Percentiles rank a stretch among this genome's conserved stretches.
phyloP scores from a whole-genome alignment of 2,888 invertebrate species.

The Strigamia crassipes region DNA sequence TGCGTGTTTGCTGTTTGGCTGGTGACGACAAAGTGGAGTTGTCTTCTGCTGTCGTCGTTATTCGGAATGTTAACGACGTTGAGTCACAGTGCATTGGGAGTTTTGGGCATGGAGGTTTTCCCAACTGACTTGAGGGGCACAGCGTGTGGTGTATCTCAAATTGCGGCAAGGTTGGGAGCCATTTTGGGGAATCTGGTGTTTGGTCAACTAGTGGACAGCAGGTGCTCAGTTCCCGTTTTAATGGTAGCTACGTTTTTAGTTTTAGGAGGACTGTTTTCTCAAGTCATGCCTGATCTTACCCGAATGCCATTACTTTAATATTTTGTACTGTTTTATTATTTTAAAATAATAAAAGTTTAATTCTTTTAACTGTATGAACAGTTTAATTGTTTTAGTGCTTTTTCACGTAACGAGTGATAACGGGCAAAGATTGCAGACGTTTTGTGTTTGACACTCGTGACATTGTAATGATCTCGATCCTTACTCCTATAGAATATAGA shows the following conservation, averaged over 20 bases:
- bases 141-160: constrained; percentile 88
- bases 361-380: no score
- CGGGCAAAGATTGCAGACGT: no score
- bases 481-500: no score
- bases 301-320: constrained; percentile 72
- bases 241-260: constrained; percentile 83
- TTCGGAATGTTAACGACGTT: constrained; percentile 60
- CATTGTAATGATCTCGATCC: no score
- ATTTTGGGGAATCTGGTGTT: constrained; percentile 87
- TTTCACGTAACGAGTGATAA: no score
- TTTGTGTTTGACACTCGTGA: no score
- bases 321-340: no score
- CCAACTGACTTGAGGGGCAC: constrained; percentile 89
- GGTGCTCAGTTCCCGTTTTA: constrained; percentile 90
- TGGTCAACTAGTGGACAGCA: constrained; percentile 80
- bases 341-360: no score
- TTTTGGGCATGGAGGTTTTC: constrained; percentile 89
- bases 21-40: constrained; percentile 19
- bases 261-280: constrained; percentile 83
- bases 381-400: no score
- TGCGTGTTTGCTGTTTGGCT: constrained; percentile 1
- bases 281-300: constrained; percentile 87
- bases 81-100: constrained; percentile 75
- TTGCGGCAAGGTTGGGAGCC: constrained; percentile 85
- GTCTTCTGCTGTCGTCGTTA: constrained; percentile 56